Evolutionary conservation across 2,797 vertebrate species (phyloP).

Genomic region (Tokudaia muenninki): DNA sequence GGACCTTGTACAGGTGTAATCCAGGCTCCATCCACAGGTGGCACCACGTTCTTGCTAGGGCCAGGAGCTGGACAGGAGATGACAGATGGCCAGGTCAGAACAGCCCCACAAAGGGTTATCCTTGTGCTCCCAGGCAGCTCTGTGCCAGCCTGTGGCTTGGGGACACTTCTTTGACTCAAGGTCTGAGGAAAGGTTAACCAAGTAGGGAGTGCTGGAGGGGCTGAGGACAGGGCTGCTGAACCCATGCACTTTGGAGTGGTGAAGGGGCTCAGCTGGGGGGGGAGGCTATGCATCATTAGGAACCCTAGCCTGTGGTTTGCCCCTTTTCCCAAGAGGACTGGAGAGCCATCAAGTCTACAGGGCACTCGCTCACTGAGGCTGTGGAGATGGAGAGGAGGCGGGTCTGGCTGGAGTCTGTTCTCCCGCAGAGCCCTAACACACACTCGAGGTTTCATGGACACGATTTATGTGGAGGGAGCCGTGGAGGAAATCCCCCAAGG

Average conservation of each 20-base stretch:
- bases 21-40: neutral
- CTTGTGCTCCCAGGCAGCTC: fast-evolving
- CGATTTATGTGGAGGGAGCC: neutral
- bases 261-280: no score
- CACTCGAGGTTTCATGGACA: neutral
- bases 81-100: neutral
- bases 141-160: fast-evolving
- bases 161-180: neutral
- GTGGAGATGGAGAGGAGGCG: fast-evolving
- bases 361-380: fast-evolving
- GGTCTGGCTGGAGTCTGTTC: neutral
- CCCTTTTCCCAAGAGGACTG: neutral
- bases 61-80: neutral
- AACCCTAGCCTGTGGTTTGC: neutral
- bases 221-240: neutral
- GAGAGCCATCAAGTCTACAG: fast-evolving
- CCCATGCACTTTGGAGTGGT: neutral
- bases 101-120: neutral
- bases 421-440: neutral
- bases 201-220: no score
- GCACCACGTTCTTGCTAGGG: fast-evolving
- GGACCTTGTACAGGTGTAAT: neutral
- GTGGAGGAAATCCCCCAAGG: neutral
- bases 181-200: no score
- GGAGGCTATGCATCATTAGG: fast-evolving